Evolutionary conservation across 2,888 invertebrate genomes (phyloP), one percentile per base, ranked within the genome.

Genomic region (Orchestes rusci): DNA sequence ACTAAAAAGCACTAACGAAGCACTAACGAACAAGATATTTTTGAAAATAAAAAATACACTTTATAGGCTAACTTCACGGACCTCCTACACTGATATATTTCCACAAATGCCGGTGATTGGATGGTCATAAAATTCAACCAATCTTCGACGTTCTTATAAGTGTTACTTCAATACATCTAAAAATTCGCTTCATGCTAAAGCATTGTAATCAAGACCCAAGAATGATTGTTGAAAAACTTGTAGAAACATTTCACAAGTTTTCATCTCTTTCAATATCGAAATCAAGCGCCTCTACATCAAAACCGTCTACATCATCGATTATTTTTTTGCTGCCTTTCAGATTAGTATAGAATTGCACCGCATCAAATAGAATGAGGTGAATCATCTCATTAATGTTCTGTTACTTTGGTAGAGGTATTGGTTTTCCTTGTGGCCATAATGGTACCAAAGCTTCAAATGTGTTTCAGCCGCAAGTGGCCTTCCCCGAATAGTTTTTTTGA

Each of bases 261-360:
- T 35, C 8, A 35, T 35, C 36, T 29, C 28, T 15, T 23, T 43
- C 39, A 16, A 43, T 29, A 16, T 48, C 43, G 36, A 48, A 48
- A 48, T 48, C 43, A 29, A 43, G 38, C 13, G 13, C 31, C 34
- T 39, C 43, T 31, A 39, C 30, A 23, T 39, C 30, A 39, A 38
- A 48, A 32, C 48, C 48, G 32, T 44, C 48, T 34, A 48, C 35
- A 48, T 48, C 48, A 16, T 39, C 32, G 13, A 42, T 39, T 18
- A 43, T 43, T 12, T 28, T 4, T 38, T 35, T 44, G 37, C 18
- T 38, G 29, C 48, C 37, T 35, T 37, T 43, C 8, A 44, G 35
- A 32, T 48, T 44, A 29, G 16, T 29, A 40, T 48, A 39, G 17
- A 48, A 48, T 16, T 12, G 30, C 18, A 48, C 2, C 13, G 39